phyloP scores from a whole-genome alignment of 2,113 vertebrate genomes.

The Drymodes brunneopygia region DNA sequence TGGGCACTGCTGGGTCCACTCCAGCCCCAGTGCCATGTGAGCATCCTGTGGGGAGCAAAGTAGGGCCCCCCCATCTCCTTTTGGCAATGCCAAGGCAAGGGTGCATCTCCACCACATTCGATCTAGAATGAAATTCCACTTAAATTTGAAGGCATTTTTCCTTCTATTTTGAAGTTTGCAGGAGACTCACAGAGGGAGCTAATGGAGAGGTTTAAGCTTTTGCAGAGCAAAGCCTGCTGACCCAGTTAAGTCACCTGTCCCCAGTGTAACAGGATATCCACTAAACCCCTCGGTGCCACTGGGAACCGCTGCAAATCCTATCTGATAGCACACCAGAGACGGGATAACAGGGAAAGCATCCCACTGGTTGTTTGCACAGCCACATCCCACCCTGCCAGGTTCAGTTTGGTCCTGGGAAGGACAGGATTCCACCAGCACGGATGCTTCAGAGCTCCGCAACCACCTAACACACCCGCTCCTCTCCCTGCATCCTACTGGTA shows the following conservation, averaged over 20 bases:
- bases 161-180: background rate
- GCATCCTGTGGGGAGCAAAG: background rate
- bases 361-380: fast-evolving
- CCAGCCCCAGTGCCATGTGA: fast-evolving
- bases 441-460: background rate
- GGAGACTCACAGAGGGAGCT: background rate
- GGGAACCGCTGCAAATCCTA: background rate
- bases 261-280: background rate
- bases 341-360: background rate
- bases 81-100: fast-evolving
- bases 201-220: background rate
- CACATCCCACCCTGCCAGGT: background rate
- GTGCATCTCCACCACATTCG: fast-evolving
- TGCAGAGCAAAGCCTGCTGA: background rate
- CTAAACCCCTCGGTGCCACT: background rate
- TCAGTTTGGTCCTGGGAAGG: background rate
- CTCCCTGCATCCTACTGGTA: background rate
- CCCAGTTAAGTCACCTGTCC: constrained; percentile 64
- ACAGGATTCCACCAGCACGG: background rate
- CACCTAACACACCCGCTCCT: background rate
- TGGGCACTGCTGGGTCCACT: background rate
- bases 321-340: background rate
- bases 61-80: fast-evolving
- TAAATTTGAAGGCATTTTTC: background rate
- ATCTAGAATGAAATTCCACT: background rate